Base-by-base conservation (phyloP, 2,888 invertebrate genomes). In the Boloria selene region DNA sequence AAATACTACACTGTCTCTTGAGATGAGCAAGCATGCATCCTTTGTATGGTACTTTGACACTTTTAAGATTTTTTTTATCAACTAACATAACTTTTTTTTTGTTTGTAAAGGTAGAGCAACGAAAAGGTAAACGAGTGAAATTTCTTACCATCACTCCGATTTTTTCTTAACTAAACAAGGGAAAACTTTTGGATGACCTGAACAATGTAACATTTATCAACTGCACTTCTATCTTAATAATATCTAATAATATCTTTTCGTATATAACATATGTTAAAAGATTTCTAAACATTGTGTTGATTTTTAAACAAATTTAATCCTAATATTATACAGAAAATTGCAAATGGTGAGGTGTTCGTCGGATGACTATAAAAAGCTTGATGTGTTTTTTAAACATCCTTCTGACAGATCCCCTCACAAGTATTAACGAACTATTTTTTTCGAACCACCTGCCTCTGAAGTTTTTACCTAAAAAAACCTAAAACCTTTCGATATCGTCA, bases 401-500 rank as follows among this genome's bases (percentile, higher is more conserved):
- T 77, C 74, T 75, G 73, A 72, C 74, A 73, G 74, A 79, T 77
- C 80, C 78, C 77, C 76, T 75, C 64, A 38, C 76, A 75, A 70
- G 74, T 78, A 75, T 74, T 73, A 70, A 70, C 65, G 66, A 58
- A 66, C 71, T 79, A 82, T 85, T 85, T 84, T 80, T 73, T 72
- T 71, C 26, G 45, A 74, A 73, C 73, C 88, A 88, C 87, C 88
- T 88, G 88, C 84, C 77, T 38, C 10, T 38, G 69, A 60, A 71
- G 69, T 42, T 42, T 50, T 45, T 65, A 62, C 73, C 74, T 78
- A 83, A 79, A 78, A 78, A 73, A 56, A 42, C 65, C 70, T 26
- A 42, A 64, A 64, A 53, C 26, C n/a, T 55, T 51, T 49, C 22
- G 31, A 51, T 49, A 68, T 65, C 70, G 71, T 72, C 82, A 83